phyloP scores from a whole-genome alignment of 2,113 vertebrate species.

The Saccopteryx leptura region DNA sequence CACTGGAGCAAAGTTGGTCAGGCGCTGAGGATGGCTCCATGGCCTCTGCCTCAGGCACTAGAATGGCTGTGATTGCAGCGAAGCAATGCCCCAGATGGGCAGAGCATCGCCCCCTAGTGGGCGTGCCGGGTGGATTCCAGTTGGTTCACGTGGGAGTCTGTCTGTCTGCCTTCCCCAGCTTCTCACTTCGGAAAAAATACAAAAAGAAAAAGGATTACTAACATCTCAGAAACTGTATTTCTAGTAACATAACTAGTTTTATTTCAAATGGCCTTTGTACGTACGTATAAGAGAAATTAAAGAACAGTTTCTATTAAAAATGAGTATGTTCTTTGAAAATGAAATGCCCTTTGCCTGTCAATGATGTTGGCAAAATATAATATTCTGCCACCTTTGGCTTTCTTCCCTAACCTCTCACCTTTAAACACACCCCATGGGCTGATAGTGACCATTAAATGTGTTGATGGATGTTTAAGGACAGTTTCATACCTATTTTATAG shows the following conservation, averaged over 20 bases:
- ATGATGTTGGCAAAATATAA: not conserved
- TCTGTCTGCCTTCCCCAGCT: too few species aligned
- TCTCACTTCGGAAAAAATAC: too few species aligned
- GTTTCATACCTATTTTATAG: not conserved
- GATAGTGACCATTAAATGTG: not conserved
- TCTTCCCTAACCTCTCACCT: not conserved
- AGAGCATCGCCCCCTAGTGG: too few species aligned
- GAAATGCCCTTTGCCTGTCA: not conserved
- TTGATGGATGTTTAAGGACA: not conserved
- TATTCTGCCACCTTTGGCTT: not conserved
- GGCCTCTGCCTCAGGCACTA: too few species aligned
- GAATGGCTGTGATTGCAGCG: too few species aligned
- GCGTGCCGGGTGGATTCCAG: too few species aligned
- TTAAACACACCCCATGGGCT: not conserved
- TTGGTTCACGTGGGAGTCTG: too few species aligned
- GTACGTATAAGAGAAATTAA: not conserved
- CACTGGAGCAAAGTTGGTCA: too few species aligned
- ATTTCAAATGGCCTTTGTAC: not conserved
- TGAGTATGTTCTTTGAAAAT: not conserved
- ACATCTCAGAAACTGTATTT: not conserved
- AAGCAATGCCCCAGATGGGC: too few species aligned
- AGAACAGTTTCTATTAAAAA: slow-evolving; percentile 28
- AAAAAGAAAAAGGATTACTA: not conserved
- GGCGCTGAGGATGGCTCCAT: too few species aligned
- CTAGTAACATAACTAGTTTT: not conserved